phyloP scores from a whole-genome alignment of 2,113 vertebrate genomes.

The Amphiprion percula region DNA sequence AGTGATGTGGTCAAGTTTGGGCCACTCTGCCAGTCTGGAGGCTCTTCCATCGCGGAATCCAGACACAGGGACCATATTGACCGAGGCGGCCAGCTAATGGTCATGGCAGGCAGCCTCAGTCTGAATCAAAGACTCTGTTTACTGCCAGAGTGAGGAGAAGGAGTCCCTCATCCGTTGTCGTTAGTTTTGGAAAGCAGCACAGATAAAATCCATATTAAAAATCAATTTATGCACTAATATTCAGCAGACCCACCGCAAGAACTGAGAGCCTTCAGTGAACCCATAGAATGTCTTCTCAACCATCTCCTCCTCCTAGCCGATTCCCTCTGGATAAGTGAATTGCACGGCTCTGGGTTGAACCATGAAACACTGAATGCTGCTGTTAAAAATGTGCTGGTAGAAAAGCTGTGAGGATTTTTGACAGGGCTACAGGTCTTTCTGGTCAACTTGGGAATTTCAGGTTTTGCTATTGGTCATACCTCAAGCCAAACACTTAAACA shows the following conservation, averaged over 20 bases:
- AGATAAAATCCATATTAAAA: conserved; percentile 84
- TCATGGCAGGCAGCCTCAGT: conserved; percentile 60
- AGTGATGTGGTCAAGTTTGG: conserved; percentile 81
- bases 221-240: conserved; percentile 85
- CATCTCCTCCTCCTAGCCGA: neutral
- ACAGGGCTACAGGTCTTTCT: conserved; percentile 39
- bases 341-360: conserved; percentile 25
- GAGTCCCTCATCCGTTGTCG: conserved; percentile 56
- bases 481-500: conserved; percentile 26
- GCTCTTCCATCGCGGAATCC: conserved; percentile 72
- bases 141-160: conserved; percentile 55
- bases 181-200: conserved; percentile 80
- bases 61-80: conserved; percentile 83
- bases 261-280: conserved; percentile 77
- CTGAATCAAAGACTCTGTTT: conserved; percentile 81
- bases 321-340: conserved; percentile 60
- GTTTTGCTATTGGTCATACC: conserved; percentile 28
- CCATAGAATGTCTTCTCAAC: conserved; percentile 35
- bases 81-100: conserved; percentile 73
- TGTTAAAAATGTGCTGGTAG: conserved; percentile 62
- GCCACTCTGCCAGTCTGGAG: conserved; percentile 53
- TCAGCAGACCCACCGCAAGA: conserved; percentile 82
- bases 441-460: conserved; percentile 27
- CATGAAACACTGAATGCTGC: conserved; percentile 62
- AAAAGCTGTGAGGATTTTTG: conserved; percentile 60